Evolutionary conservation across 2,113 vertebrate species (phyloP), one percentile per base, ranked within the genome.

Genomic region (Ammodytes marinus): DNA sequence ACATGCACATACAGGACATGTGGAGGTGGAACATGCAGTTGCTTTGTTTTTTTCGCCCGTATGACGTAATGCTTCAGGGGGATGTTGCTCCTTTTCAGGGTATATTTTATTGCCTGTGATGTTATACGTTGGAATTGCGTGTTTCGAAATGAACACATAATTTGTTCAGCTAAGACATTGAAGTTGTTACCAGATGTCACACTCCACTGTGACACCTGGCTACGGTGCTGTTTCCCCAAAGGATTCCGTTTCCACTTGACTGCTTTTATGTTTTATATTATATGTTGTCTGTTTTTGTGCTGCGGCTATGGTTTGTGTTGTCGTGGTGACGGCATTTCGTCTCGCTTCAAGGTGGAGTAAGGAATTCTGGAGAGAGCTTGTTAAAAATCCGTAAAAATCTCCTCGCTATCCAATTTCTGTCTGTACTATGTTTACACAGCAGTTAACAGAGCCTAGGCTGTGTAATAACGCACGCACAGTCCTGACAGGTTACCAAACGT

Each of bases 21-120:
- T n/a, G n/a, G n/a, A 73, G 66, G 42, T 60, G 42, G 19, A 78
- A 47, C 53, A 27, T 27, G 27, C 27, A 43, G 3, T 54, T 79
- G 58, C 39, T 11, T 19, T 54, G 7, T 19, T 54, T 59, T 39
- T 8, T 52, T 57, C 53, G 13, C 11, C 47, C 6, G 11, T 17
- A 39, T 77, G 58, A 74, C 37, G 11, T 63, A 37, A 64, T 3
- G 1, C 64, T 37, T 49, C n/a, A 8, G 74, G 74, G 27, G 78
- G 42, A 17, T 64, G 75, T 70, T 43, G 10, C 65, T 72, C 57
- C 73, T 57, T 80, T 64, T 61, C 71, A 55, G 17, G 43, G 4
- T 39, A 6, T 39, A 54, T 69, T 80, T 88, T 77, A 77, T 63
- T 77, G 65, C 64, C 60, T 61, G 64, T 79, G 68, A 78, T 79